Evolutionary conservation across 2,113 vertebrate species (phyloP), one percentile per base, ranked within the genome.

Genomic region (Catharus bicknelli): DNA sequence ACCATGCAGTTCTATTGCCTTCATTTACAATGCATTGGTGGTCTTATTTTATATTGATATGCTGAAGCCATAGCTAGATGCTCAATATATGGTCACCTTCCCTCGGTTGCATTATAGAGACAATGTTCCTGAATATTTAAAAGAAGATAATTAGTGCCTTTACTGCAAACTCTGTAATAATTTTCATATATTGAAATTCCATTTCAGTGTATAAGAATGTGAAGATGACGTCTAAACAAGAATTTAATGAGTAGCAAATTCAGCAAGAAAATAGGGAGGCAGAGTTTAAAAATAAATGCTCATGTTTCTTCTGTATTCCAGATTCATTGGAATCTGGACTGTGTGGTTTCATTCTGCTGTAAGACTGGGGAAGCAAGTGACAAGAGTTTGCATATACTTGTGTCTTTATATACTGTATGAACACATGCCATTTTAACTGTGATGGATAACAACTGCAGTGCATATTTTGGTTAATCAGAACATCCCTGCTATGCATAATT

Each of bases 391-490:
- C 78, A 47, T 54, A 55, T 62, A 32, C 18, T 43, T 62, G 18
- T 62, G 18, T 23, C 69, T 79, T 80, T 47, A 59, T 85, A 8
- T 43, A 12, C 25, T 40, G 17, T 63, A 66, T 90, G 90, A 77
- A 64, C 55, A 76, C 43, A 14, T 74, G 25, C 53, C 48, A 43
- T 68, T 94, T 92, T 55, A 87, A 22, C 61, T 91, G 11, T 38
- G 30, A 53, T 76, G 36, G 34, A 29, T 91, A 82, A 68, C 86
- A n/a, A 95, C 23, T 74, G 74, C 72, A 77, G 59, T 16, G 11
- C 61, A 18, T 86, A 22, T 83, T 95, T 89, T 78, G 43, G 47
- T 86, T 96, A 69, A 94, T 92, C 54, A 53, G 48, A 79, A 83
- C 53, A 53, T 86, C 66, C 51, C 73, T 86, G 6, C 62, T 88